phyloP scores from a whole-genome alignment of 2,888 invertebrate species.

The Hyalella azteca region DNA sequence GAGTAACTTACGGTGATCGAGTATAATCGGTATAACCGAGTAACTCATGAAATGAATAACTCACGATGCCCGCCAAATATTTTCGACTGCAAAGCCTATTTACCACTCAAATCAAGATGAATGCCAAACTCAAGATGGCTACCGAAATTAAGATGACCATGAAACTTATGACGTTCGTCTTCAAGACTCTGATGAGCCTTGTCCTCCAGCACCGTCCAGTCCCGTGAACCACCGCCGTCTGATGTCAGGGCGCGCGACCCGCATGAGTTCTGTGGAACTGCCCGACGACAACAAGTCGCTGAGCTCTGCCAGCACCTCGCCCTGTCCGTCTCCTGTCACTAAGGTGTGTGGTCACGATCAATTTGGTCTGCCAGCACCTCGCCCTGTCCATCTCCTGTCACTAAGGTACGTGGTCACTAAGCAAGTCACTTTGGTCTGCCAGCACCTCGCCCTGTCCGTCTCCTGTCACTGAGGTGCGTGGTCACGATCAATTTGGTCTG shows the following conservation, averaged over 20 bases:
- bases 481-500: conserved; percentile 89
- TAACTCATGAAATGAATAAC: no score
- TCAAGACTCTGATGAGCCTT: background rate
- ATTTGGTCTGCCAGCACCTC: conserved; percentile 91
- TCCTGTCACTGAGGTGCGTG: conserved; percentile 76
- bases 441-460: conserved; percentile 23
- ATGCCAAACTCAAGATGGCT: no score
- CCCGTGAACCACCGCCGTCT: conserved; percentile 83
- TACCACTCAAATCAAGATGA: no score
- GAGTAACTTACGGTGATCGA: no score
- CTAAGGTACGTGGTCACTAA: conserved; percentile 78
- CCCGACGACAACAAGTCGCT: conserved; percentile 90
- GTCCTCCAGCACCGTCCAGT: conserved; percentile 79
- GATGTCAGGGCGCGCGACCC: conserved; percentile 78
- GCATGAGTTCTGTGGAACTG: conserved; percentile 92
- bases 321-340: conserved; percentile 83
- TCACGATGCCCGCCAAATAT: no score
- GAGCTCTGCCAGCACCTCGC: conserved; percentile 90
- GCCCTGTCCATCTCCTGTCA: conserved; percentile 86
- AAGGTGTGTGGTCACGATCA: conserved; percentile 64
- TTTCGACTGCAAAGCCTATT: no score
- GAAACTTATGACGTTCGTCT: background rate
- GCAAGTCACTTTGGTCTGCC: conserved; percentile 91
- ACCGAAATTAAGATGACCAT: no score
- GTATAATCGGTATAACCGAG: no score